phyloP scores from a whole-genome alignment of 2,797 vertebrate species.

The Dendrocincla tyrannina region DNA sequence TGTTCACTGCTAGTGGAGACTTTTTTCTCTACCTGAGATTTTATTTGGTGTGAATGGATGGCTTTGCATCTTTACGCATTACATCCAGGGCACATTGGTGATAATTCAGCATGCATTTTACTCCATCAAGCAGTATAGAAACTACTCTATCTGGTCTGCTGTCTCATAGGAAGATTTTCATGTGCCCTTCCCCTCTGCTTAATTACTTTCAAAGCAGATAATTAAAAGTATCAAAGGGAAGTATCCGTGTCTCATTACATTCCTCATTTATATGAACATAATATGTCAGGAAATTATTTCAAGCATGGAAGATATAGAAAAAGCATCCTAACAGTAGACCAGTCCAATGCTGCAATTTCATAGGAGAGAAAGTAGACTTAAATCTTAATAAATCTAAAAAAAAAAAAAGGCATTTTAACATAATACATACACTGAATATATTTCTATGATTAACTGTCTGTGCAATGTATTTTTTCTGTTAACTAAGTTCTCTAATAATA shows the following conservation, averaged over 20 bases:
- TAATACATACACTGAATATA: slow-evolving; percentile 28
- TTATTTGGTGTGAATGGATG: background rate
- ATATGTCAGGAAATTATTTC: slow-evolving; percentile 70
- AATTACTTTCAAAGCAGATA: slow-evolving; percentile 38
- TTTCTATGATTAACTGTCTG: slow-evolving; percentile 58
- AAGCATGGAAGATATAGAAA: slow-evolving; percentile 15
- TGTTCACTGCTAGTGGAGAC: background rate
- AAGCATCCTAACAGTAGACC: background rate
- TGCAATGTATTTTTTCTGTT: slow-evolving; percentile 8
- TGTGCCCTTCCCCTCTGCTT: background rate
- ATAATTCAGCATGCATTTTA: background rate
- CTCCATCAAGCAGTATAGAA: background rate
- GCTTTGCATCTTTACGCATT: background rate
- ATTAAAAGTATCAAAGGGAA: slow-evolving; percentile 72
- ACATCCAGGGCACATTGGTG: background rate
- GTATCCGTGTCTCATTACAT: slow-evolving; percentile 62
- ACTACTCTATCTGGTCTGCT: background rate
- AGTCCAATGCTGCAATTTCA: slow-evolving; percentile 33
- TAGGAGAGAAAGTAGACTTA: slow-evolving; percentile 48
- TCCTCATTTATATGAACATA: slow-evolving; percentile 68
- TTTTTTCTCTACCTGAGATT: background rate
- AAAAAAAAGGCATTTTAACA: background rate
- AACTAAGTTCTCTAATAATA: background rate
- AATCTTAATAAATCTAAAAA: slow-evolving; percentile 29
- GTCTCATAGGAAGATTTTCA: background rate